Evolutionary conservation across 2,888 invertebrate species (phyloP).

Genomic region (Drosophila neonasuta): DNA sequence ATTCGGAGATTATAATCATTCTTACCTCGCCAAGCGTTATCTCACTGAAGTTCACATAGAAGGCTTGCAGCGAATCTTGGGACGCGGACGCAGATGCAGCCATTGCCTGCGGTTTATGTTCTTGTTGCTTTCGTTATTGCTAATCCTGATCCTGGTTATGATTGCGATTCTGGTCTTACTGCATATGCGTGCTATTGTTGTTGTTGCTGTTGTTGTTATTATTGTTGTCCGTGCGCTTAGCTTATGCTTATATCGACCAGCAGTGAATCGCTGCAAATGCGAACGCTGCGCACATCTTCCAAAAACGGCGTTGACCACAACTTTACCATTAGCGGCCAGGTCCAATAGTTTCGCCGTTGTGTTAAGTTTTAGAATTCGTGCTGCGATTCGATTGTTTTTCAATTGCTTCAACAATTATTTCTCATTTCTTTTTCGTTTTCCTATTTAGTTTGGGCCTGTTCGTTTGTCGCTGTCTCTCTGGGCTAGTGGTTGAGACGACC

Average conservation of each 20-base stretch:
- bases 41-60: slow-evolving; percentile 57
- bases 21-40: slow-evolving; percentile 53
- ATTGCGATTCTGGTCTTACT: slow-evolving; percentile 5
- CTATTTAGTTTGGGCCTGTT: slow-evolving; percentile 31
- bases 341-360: slow-evolving; percentile 5
- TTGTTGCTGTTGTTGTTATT: slow-evolving; percentile 23
- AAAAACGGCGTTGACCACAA: slow-evolving; percentile 33
- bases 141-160: slow-evolving; percentile 1
- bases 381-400: slow-evolving; percentile 20
- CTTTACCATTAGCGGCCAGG: slow-evolving; percentile 36
- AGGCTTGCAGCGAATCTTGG: slow-evolving; percentile 54
- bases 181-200: slow-evolving; percentile 10
- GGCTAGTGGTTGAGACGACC: slow-evolving; percentile 40
- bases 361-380: slow-evolving; percentile 8
- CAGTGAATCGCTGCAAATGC: slow-evolving; percentile 50
- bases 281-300: slow-evolving; percentile 65
- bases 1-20: too few relatives aligned
- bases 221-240: not conserved
- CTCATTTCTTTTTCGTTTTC: not conserved
- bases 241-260: slow-evolving; percentile 56
- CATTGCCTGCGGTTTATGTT: slow-evolving; percentile 35
- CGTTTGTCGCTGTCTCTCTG: slow-evolving; percentile 47
- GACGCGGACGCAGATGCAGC: slow-evolving; percentile 41
- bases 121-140: slow-evolving; percentile 5
- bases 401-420: slow-evolving; percentile 7